Conservation (phyloP, 2,888 invertebrate species). For the Schizaphis graminum region DNA sequence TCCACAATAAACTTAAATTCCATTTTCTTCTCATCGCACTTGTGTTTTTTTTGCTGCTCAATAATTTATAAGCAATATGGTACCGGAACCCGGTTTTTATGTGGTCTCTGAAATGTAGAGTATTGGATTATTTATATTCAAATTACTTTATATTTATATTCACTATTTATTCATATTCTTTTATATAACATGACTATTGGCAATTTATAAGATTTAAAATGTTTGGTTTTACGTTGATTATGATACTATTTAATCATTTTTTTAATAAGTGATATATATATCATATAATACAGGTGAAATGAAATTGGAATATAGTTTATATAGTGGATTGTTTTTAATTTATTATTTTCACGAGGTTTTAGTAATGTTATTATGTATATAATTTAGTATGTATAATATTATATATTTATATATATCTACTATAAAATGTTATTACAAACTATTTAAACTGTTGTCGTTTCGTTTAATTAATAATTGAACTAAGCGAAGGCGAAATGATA, state of each 20-base stretch:
- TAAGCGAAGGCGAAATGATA: background rate
- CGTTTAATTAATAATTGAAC: background rate
- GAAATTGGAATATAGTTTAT: background rate
- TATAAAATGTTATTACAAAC: background rate
- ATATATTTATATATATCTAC: background rate
- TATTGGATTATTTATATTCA: background rate
- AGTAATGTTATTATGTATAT: background rate
- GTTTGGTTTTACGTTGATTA: background rate
- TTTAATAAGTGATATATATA: background rate
- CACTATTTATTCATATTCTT: background rate
- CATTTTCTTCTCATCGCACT: background rate
- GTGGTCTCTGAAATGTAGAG: background rate
- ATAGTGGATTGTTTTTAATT: background rate
- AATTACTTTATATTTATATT: background rate
- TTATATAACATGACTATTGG: background rate
- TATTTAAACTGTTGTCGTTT: background rate
- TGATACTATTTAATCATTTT: background rate
- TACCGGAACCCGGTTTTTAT: background rate
- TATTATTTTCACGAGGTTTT: background rate
- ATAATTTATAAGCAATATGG: background rate
- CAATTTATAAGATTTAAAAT: background rate
- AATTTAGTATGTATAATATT: background rate
- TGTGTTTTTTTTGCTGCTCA: background rate
- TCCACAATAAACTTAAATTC: background rate
- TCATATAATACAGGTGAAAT: background rate